A percentile compares a stretch with the other conserved stretches of the same genome.
These are phyloP conservation scores for Pristis pectinata DNA, from an alignment of 2,797 vertebrate species.

Conservation along the genomic window DNA sequence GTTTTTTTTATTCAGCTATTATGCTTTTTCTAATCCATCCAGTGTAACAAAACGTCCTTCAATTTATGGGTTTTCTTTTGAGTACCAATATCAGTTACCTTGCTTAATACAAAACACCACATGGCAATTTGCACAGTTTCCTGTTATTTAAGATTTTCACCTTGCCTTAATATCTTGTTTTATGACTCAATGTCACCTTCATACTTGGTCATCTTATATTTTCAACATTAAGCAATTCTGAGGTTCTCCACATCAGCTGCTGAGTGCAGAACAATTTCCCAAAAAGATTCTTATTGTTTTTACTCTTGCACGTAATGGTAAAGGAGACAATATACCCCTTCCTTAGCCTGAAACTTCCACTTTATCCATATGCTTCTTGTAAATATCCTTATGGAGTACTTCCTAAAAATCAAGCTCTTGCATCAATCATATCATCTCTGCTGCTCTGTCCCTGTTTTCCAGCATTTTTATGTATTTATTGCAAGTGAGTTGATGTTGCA, in stretches of 20 bases:
- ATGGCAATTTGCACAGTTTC: not conserved
- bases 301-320: not conserved
- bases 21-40: not conserved
- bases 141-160: not conserved
- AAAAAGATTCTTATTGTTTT: not conserved
- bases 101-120: not conserved
- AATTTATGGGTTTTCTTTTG: not conserved
- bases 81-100: not conserved
- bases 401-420: slow-evolving; percentile 7
- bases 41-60: not conserved
- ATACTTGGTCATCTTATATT: not conserved
- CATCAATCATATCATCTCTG: not conserved
- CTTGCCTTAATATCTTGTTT: not conserved
- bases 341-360: not conserved
- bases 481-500: not conserved
- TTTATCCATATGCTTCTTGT: not conserved
- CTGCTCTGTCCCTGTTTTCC: not conserved
- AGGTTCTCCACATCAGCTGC: not conserved
- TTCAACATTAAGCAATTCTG: not conserved
- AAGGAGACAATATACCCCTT: not conserved
- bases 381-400: not conserved
- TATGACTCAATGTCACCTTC: not conserved
- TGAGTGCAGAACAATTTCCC: not conserved
- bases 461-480: not conserved
- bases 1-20: not conserved